Evolutionary conservation across 2,888 invertebrate genomes (phyloP).

Genomic region (Hirtodrosophila duncani): DNA sequence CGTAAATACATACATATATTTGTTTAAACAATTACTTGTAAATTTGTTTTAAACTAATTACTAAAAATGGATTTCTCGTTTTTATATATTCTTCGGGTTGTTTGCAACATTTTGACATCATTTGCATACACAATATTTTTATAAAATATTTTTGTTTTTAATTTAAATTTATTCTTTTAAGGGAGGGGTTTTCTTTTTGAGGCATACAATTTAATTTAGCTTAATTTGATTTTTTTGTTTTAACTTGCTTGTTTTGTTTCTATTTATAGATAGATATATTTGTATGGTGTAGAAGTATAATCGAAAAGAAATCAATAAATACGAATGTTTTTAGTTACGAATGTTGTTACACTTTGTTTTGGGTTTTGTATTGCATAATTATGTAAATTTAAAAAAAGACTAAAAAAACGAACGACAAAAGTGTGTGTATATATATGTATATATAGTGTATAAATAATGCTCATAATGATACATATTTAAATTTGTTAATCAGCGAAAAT

Average conservation of each 20-base stretch:
- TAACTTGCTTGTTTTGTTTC: slow-evolving; percentile 4
- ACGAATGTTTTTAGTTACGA: slow-evolving; percentile 68
- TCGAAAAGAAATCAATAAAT: slow-evolving; percentile 56
- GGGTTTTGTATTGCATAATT: slow-evolving; percentile 31
- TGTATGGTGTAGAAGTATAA: slow-evolving; percentile 43
- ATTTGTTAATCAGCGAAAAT: slow-evolving; percentile 67
- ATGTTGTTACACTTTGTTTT: slow-evolving; percentile 44
- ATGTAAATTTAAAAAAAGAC: slow-evolving; percentile 45
- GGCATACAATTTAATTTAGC: slow-evolving; percentile 57
- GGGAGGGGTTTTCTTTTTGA: slow-evolving; percentile 40
- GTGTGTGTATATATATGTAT: slow-evolving; percentile 33
- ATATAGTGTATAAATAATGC: slow-evolving; percentile 20
- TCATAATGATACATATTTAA: slow-evolving; percentile 49
- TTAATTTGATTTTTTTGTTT: slow-evolving; percentile 9
- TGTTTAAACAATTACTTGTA: slow-evolving; percentile 69
- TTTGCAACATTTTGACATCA: slow-evolving; percentile 73
- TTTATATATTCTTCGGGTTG: slow-evolving; percentile 49
- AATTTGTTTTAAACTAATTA: slow-evolving; percentile 72
- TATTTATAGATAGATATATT: slow-evolving; percentile 27
- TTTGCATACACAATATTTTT: slow-evolving; percentile 71
- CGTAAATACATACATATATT: too few species aligned
- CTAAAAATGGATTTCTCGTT: slow-evolving; percentile 68
- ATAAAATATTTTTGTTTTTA: slow-evolving; percentile 61
- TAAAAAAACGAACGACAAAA: slow-evolving; percentile 66
- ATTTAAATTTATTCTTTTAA: slow-evolving; percentile 45